Evolutionary conservation across 2,888 invertebrate species (phyloP), one percentile per base, ranked within the genome.

Genomic region (Argyresthia goedartella): DNA sequence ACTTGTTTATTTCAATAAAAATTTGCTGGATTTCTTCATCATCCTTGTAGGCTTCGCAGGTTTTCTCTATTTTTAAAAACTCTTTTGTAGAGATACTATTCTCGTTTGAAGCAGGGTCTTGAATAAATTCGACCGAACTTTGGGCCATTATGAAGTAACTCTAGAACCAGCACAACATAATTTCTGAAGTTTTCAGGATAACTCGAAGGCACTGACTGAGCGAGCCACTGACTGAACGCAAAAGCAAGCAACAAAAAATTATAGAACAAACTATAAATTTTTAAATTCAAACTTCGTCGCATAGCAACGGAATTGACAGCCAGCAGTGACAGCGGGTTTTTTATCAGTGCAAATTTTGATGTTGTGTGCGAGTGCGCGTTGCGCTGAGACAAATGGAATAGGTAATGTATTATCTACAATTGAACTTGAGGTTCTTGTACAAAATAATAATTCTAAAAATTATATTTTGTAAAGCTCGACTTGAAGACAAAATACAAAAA

Each of bases 1-100:
- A 67, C 56, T 91, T 89, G 59, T 89, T 90, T 3, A 92, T 91
- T 76, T 92, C 92, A 63, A 88, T 90, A 60, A 92, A 90, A 67
- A 92, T 91, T 72, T 88, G 89, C 59, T 89, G 91, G 8, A 91
- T 89, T 73, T 92, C 92, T 50, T 89, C 86, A 59, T 89, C 89
- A 47, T 77, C 85, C 58, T 77, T 85, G 54, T 69, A 79, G 4
- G 67, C 65, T 58, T 81, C 82, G 57, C 86, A 85, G 53, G 69
- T 70, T 60, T 80, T 82, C 62, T 86, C 86, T 55, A 76, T 73
- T 39, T 70, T 64, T 49, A 86, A 63, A 65, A 84, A 85, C 62
- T 85, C 85, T 63, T 78, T 81, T 1, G 79, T 82, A 25, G 78
- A 76, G 41, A 73, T 62, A 59, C 84, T 82, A 56, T 80, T 81